Conservation (phyloP, 2,888 invertebrate genomes). For the Xestia xanthographa region DNA sequence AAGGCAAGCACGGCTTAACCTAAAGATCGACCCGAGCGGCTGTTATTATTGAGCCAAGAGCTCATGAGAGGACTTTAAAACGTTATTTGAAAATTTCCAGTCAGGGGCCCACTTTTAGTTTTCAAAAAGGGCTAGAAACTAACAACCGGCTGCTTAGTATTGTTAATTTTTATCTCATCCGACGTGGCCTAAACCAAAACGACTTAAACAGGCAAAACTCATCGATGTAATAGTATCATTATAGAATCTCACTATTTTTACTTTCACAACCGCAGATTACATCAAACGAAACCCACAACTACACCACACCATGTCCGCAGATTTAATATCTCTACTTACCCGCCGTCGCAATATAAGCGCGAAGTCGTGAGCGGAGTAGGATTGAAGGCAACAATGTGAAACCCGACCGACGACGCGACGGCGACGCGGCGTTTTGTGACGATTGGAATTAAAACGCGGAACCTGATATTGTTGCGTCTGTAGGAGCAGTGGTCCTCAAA, state of each 20-base stretch:
- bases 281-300: not conserved
- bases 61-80: not conserved
- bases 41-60: too few species aligned
- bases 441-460: conserved; percentile 57
- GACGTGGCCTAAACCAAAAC: not conserved
- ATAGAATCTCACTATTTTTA: not conserved
- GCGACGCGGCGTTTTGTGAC: conserved; percentile 57
- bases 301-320: not conserved
- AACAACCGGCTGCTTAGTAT: not conserved
- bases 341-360: conserved; percentile 34
- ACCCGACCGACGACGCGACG: conserved; percentile 44
- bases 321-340: conserved; percentile 35
- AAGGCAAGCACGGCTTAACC: too few species aligned
- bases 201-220: not conserved
- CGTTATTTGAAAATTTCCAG: not conserved
- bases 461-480: conserved; percentile 59
- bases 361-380: conserved; percentile 16
- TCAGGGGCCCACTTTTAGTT: not conserved
- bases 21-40: too few species aligned
- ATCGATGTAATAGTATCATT: not conserved
- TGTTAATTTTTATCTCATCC: not conserved
- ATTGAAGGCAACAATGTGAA: conserved; percentile 50
- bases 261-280: not conserved
- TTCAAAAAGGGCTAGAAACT: not conserved
- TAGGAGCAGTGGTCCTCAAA: conserved; percentile 45